Evolutionary conservation across 2,113 vertebrate species (phyloP).

Genomic region (Syngnathus typhle): DNA sequence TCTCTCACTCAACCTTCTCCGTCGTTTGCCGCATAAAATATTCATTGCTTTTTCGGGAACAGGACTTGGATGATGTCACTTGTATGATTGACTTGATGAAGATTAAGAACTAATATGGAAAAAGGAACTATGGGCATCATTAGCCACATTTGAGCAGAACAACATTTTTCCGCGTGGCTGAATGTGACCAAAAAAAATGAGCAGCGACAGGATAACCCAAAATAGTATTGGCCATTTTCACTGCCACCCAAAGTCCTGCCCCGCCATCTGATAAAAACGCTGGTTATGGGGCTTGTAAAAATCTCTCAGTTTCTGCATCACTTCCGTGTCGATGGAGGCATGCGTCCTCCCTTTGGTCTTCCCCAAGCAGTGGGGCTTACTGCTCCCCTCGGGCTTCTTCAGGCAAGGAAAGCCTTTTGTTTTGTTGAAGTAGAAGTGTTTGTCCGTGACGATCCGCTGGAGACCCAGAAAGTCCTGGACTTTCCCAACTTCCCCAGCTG

Average conservation of each 20-base stretch:
- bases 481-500: slow-evolving; percentile 70
- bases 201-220: background rate
- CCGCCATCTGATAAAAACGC: slow-evolving; percentile 72
- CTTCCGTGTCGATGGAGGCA: slow-evolving; percentile 60
- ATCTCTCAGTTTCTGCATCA: slow-evolving; percentile 67
- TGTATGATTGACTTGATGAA: slow-evolving; percentile 32
- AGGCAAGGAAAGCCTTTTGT: slow-evolving; percentile 78
- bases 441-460: slow-evolving; percentile 75
- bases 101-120: slow-evolving; percentile 14
- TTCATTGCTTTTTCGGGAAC: slow-evolving; percentile 32
- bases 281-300: slow-evolving; percentile 74
- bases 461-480: slow-evolving; percentile 78
- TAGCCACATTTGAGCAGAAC: too few relatives aligned
- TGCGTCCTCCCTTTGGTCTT: slow-evolving; percentile 76
- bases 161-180: background rate
- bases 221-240: slow-evolving; percentile 40
- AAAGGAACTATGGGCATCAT: background rate
- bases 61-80: slow-evolving; percentile 17
- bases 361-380: slow-evolving; percentile 77
- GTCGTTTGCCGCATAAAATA: slow-evolving; percentile 41
- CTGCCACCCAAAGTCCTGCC: slow-evolving; percentile 76
- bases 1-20: slow-evolving; percentile 28
- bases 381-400: slow-evolving; percentile 76
- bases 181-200: background rate
- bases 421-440: slow-evolving; percentile 80